A percentile compares a stretch with the other conserved stretches of the same genome.
Conservation (phyloP, 2,113 vertebrate species). For the Oreochromis niloticus region DNA sequence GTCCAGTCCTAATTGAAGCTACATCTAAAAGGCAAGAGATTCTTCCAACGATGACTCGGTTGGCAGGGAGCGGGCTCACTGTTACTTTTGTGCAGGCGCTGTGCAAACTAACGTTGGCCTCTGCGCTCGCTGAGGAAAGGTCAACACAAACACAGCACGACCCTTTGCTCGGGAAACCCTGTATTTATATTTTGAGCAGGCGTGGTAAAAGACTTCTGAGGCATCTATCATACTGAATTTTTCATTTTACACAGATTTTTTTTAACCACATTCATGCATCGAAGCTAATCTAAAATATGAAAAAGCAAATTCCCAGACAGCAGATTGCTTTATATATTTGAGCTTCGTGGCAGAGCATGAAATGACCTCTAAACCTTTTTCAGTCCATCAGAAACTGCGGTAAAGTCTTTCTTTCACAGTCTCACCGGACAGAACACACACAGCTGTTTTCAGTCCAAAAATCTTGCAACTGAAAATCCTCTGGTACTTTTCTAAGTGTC, state of each 20-base stretch:
- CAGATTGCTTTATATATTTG: neutral
- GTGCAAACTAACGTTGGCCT: conserved; percentile 11
- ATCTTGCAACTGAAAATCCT: fast-evolving
- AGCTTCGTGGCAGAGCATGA: neutral
- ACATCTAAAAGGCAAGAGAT: conserved; percentile 66
- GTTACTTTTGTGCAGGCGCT: conserved; percentile 62
- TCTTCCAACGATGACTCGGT: conserved; percentile 84
- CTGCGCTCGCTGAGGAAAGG: conserved; percentile 44
- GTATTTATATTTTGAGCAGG: conserved; percentile 11
- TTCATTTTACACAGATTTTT: neutral
- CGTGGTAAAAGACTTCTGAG: neutral
- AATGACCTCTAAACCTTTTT: neutral
- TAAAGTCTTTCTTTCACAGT: neutral
- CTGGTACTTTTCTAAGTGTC: neutral
- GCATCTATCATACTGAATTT: neutral
- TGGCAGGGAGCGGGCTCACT: conserved; percentile 82
- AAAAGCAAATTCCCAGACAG: neutral
- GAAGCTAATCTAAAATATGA: neutral
- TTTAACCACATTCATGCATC: neutral
- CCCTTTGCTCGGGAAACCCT: conserved; percentile 17
- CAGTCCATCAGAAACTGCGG: neutral
- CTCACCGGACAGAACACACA: neutral
- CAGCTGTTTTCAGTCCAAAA: neutral
- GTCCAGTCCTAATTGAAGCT: conserved; percentile 82
- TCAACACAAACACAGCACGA: conserved; percentile 48